A percentile compares a stretch with the other conserved stretches of the same genome.
Conservation (phyloP, 2,113 vertebrate genomes). For the Ceyx margarethae region DNA sequence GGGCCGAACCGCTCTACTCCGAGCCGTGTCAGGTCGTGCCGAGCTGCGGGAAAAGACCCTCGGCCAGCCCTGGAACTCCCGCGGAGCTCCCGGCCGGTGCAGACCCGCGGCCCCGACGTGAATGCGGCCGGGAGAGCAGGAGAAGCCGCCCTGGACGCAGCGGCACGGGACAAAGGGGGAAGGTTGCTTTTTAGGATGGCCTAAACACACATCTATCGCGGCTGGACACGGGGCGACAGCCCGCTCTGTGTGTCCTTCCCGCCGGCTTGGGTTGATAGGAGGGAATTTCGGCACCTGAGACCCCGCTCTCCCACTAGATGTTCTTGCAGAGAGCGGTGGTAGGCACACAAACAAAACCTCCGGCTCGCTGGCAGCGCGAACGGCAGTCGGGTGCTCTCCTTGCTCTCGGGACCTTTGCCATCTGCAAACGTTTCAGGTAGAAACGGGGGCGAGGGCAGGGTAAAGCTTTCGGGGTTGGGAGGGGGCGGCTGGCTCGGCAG, state of each 20-base stretch:
- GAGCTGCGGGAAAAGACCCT: too few relatives aligned
- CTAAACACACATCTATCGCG: not conserved
- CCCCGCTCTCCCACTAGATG: not conserved
- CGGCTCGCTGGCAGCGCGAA: fast-evolving
- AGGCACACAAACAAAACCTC: fast-evolving
- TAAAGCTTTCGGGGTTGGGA: not conserved
- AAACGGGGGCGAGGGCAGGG: not conserved
- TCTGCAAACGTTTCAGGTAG: not conserved
- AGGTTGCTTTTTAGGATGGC: not conserved
- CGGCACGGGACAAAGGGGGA: not conserved
- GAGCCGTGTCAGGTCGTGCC: not conserved
- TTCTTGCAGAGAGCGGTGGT: not conserved
- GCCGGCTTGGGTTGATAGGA: not conserved
- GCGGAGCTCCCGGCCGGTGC: not conserved
- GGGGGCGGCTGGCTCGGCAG: not conserved
- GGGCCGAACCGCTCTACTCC: not conserved
- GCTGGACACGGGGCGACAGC: fast-evolving
- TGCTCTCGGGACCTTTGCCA: not conserved
- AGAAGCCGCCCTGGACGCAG: not conserved
- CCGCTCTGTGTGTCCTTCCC: not conserved
- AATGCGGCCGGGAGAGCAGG: not conserved
- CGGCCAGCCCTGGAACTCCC: not conserved
- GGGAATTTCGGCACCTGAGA: not conserved
- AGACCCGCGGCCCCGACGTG: not conserved
- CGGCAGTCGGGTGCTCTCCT: not conserved